These are phyloP conservation scores for Conopomorpha cramerella DNA, from an alignment of 1,140 invertebrate genomes.

Conservation along the genomic window DNA sequence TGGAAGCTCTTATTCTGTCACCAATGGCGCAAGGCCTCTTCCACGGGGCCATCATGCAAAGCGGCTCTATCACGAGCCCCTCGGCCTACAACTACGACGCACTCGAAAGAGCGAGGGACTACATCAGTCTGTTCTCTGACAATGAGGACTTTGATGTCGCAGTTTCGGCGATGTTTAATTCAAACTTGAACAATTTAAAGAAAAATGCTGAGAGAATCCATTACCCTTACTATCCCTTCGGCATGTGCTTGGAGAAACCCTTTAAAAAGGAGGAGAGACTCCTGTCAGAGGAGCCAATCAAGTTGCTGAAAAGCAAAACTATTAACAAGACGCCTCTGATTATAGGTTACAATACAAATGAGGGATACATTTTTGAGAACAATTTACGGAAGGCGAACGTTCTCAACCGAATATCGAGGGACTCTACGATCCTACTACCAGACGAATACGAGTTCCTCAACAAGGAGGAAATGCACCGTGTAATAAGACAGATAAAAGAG, in stretches of 20 bases:
- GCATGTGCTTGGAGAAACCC: conserved; percentile 30
- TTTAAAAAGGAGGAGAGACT: conserved; percentile 30
- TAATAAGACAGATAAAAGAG: conserved; percentile 21
- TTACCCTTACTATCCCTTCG: conserved; percentile 35
- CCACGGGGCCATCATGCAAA: conserved; percentile 43
- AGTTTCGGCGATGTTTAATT: conserved; percentile 7
- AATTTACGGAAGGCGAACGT: conserved; percentile 17
- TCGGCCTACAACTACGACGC: conserved; percentile 42
- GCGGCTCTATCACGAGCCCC: conserved; percentile 35
- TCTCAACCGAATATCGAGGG: conserved; percentile 11
- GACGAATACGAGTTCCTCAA: conserved; percentile 25
- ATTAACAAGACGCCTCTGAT: conserved; percentile 23
- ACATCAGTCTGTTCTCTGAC: conserved; percentile 13
- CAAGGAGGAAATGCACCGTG: conserved; percentile 18
- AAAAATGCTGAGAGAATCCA: conserved; percentile 17
- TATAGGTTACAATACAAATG: conserved; percentile 38
- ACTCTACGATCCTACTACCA: conserved; percentile 24
- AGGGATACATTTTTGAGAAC: conserved; percentile 34
- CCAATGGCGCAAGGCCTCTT: conserved; percentile 23
- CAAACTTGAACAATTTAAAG: conserved; percentile 16
- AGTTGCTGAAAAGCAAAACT: conserved; percentile 14
- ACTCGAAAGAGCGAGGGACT: conserved; percentile 14
- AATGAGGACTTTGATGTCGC: conserved; percentile 5
- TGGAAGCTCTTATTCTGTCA: conserved; percentile 28
- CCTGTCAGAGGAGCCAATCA: conserved; percentile 19